Percentiles rank a stretch among this genome's conserved stretches.
phyloP scores from a whole-genome alignment of 2,113 vertebrate species.

The Aplodontia rufa region DNA sequence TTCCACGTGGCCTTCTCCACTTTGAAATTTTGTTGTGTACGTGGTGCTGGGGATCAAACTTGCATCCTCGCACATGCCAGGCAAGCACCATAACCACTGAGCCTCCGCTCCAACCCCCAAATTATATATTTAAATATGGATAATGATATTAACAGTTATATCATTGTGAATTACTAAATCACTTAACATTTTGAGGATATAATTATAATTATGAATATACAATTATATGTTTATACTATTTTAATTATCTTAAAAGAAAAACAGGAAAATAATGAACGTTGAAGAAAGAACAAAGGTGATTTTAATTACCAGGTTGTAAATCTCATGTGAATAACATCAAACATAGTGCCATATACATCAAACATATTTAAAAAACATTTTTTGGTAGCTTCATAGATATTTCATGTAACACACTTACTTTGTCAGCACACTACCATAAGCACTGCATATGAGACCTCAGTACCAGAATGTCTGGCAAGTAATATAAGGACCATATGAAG shows the following conservation, averaged over 20 bases:
- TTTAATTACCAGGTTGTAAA: neutral
- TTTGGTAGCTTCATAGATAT: neutral
- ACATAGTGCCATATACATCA: neutral
- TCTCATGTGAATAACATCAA: neutral
- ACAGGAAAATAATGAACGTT: neutral
- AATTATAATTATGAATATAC: neutral
- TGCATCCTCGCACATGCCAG: too few relatives aligned
- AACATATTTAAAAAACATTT: neutral
- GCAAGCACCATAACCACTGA: too few relatives aligned
- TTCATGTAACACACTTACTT: neutral
- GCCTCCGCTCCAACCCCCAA: too few relatives aligned
- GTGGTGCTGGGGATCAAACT: too few relatives aligned
- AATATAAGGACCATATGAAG: neutral
- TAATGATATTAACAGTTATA: neutral
- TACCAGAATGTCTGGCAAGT: neutral
- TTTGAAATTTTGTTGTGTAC: too few relatives aligned
- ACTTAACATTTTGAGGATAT: neutral
- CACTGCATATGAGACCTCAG: neutral
- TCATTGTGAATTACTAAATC: neutral
- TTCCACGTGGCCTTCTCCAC: too few relatives aligned
- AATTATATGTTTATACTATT: neutral
- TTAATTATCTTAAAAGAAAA: neutral
- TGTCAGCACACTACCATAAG: neutral
- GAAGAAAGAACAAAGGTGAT: neutral
- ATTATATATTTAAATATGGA: slow-evolving; percentile 21